phyloP scores from a whole-genome alignment of 2,113 vertebrate genomes.

The Oncorhynchus masou region DNA sequence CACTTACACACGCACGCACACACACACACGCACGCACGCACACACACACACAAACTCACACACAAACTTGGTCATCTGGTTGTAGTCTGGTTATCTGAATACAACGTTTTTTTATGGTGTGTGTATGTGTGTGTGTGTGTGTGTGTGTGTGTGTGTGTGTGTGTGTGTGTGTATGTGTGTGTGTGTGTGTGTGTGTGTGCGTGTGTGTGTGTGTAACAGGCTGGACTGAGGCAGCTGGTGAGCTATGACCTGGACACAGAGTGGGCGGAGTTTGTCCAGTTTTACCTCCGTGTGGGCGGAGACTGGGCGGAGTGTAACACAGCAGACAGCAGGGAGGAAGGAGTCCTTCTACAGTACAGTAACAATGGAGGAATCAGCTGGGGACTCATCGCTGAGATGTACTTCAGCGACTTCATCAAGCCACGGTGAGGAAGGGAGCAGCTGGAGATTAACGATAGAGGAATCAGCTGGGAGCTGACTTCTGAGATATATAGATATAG shows the following conservation, averaged over 20 bases:
- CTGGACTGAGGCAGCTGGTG: conserved; percentile 89
- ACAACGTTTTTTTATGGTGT: too few relatives aligned
- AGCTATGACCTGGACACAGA: conserved; percentile 96
- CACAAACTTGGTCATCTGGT: too few relatives aligned
- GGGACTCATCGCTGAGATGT: conserved; percentile 97
- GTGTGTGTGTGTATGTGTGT: background rate
- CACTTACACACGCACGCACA: too few relatives aligned
- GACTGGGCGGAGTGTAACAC: conserved; percentile 87
- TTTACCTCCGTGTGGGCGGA: conserved; percentile 95
- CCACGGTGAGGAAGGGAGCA: conserved; percentile 74
- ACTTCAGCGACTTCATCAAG: conserved; percentile 97
- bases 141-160: background rate
- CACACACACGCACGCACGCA: too few relatives aligned
- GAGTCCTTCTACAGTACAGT: conserved; percentile 93
- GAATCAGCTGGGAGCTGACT: too few relatives aligned
- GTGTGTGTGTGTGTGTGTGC: too few relatives aligned
- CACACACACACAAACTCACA: too few relatives aligned
- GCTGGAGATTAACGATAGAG: too few relatives aligned
- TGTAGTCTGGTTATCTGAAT: too few relatives aligned
- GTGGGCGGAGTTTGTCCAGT: conserved; percentile 98
- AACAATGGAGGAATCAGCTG: conserved; percentile 95
- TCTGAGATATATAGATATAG: too few relatives aligned
- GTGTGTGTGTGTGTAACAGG: conserved; percentile 74
- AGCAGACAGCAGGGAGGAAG: conserved; percentile 94
- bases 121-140: too few relatives aligned